Evolutionary conservation across 2,888 invertebrate genomes (phyloP), one percentile per base, ranked within the genome.

Genomic region (Habroteleia sp.): DNA sequence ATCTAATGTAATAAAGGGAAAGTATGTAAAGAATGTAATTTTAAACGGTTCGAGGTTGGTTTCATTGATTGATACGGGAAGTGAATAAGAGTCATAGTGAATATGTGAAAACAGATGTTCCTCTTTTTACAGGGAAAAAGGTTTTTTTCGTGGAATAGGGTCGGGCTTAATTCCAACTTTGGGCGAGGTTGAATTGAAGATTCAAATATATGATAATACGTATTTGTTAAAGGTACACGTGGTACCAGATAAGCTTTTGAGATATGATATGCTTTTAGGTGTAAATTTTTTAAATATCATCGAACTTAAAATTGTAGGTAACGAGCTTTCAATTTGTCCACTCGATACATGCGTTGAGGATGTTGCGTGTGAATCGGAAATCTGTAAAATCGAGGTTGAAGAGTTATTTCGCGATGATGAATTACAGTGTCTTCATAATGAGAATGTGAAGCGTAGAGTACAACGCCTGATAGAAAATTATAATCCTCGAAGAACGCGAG

Each of bases 211-310:
- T 7, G 50, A 23, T 6, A 23, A 74, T 11, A 8, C 5, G 6
- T 66, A 62, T 46, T 13, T 29, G 10, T 33, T 71, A 7, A 2
- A 7, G 7, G 14, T 77, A 2, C 77, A 63, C 10, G 63, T 77
- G 3, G 29, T 77, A 7, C 27, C 66, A 3, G 60, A 72, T 17
- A 7, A 16, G 3, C 8, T 72, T 7, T 52, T 62, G 58, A 48
- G 27, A 7, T 29, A 42, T 13, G 60, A 42, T 11, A 14, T 69
- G 5, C 41, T 74, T 41, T 54, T 76, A 5, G 73, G 76, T 2
- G 23, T 41, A n/a, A 60, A 74, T 35, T 69, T 74, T 44, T n/a
- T 76, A 0, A 48, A 42, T 8, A 23, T 23, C 3, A 11, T 69
- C 3, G 54, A 74, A n/a, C 39, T 50, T 11, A 44, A 23, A 10